Evolutionary conservation across 2,888 invertebrate species (phyloP).

Genomic region (Leptogaster cylindrica): DNA sequence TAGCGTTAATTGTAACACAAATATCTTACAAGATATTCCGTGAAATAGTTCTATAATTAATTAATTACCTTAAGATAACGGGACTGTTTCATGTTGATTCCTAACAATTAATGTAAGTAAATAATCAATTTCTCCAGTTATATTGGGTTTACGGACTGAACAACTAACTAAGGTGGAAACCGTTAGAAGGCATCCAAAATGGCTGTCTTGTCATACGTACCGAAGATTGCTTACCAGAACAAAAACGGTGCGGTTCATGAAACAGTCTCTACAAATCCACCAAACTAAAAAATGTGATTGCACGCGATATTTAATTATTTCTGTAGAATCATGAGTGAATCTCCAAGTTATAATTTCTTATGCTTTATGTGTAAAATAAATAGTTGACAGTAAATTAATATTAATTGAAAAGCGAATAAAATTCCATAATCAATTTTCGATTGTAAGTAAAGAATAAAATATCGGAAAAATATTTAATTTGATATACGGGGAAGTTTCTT

Average conservation of each 20-base stretch:
- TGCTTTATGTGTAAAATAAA: constrained; percentile 38
- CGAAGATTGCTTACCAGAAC: too few species aligned
- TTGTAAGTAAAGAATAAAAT: constrained; percentile 2
- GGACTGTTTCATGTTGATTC: too few species aligned
- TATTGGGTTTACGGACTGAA: too few species aligned
- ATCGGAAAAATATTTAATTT: too few species aligned
- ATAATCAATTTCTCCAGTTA: too few species aligned
- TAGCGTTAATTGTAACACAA: constrained; percentile 14
- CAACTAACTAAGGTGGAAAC: too few species aligned
- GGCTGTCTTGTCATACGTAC: too few species aligned
- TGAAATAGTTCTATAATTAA: constrained; percentile 1
- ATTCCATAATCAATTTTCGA: constrained; percentile 4
- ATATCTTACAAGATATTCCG: background rate
- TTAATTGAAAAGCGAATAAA: constrained; percentile 13
- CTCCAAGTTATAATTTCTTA: constrained; percentile 19
- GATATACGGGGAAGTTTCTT: too few species aligned
- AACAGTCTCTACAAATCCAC: constrained; percentile 24
- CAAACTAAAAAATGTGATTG: constrained; percentile 37
- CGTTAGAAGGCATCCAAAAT: too few species aligned
- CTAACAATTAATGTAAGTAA: too few species aligned
- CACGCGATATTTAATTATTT: constrained; percentile 14
- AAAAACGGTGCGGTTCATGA: constrained; percentile 8
- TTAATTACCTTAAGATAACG: background rate
- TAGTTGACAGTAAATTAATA: constrained; percentile 29
- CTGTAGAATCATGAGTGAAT: constrained; percentile 6